Base-by-base conservation (phyloP, 1,140 invertebrate species). In the Antheraea mylitta region DNA sequence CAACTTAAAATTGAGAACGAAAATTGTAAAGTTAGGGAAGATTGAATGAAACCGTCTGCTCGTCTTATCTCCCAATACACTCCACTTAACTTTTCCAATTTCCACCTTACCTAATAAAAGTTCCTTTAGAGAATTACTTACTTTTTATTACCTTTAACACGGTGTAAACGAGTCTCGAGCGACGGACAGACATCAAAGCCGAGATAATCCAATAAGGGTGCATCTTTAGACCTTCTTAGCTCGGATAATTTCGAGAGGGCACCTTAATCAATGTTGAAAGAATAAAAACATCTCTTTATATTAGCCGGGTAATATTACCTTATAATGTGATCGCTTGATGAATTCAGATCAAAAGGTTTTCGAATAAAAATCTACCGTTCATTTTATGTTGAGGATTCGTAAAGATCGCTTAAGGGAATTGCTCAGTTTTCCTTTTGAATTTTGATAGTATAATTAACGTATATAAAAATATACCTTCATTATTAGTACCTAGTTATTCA, bases 141-240 rank as follows among this genome's bases (percentile, higher is more conserved):
- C 75, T 77, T 80, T 81, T 82, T 76, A 78, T 78, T 82, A 71
- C 70, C 73, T 74, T 78, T 80, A 83, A 81, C 77, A 73, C 74
- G 74, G 63, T 71, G 73, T 77, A 80, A 81, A 78, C 77, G 76
- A 75, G 58, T 74, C 53, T 30, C 60, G 45, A 74, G 70, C 71
- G 67, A 68, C 69, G 72, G 72, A 70, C 75, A 66, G 81, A 86
- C 81, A 84, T 87, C 85, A 87, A 87, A 87, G 81, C 72, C 58
- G 37, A 70, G 71, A 73, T 85, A 85, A 87, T 87, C 81, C 79
- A 87, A 87, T 87, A 85, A 87, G 80, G 45, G 78, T 80, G 70
- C 83, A 83, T 80, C 75, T 73, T 71, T 69, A 66, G 76, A 65
- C 76, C 72, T 69, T 73, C 67, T 45, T 70, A 70, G 60, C 58